Percentiles rank a stretch among this genome's conserved stretches.
Conservation (phyloP, 2,797 vertebrate genomes). For the Acanthurus lineatus region DNA sequence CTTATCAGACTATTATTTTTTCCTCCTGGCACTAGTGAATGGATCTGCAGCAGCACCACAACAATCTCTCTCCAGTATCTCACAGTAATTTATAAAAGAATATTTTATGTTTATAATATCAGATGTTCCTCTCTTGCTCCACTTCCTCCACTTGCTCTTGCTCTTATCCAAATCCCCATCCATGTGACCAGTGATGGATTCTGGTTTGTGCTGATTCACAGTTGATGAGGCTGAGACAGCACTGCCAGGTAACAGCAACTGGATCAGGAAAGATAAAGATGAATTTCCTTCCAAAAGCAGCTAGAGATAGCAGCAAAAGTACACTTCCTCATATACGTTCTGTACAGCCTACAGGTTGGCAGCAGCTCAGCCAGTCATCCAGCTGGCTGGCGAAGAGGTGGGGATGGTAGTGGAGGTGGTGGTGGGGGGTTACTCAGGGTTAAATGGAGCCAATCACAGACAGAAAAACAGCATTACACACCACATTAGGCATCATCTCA, state of each 20-base stretch:
- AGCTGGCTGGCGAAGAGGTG: slow-evolving; percentile 39
- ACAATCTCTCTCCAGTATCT: not conserved
- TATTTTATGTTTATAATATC: slow-evolving; percentile 4
- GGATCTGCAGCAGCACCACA: slow-evolving; percentile 13
- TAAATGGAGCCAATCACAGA: slow-evolving; percentile 82
- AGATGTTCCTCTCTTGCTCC: slow-evolving; percentile 6
- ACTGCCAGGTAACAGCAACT: slow-evolving; percentile 50
- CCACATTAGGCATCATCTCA: slow-evolving; percentile 81
- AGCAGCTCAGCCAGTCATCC: slow-evolving; percentile 56
- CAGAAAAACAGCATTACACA: slow-evolving; percentile 83
- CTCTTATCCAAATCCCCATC: slow-evolving; percentile 38
- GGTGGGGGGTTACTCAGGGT: slow-evolving; percentile 67
- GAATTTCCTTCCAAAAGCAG: slow-evolving; percentile 50
- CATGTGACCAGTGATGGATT: slow-evolving; percentile 28
- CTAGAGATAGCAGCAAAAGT: slow-evolving; percentile 43
- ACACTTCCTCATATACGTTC: slow-evolving; percentile 30
- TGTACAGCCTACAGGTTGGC: slow-evolving; percentile 30
- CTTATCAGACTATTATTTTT: slow-evolving; percentile 28
- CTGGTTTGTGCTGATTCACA: slow-evolving; percentile 63
- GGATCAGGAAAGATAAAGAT: slow-evolving; percentile 61
- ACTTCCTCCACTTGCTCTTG: slow-evolving; percentile 14
- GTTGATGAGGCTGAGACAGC: slow-evolving; percentile 66
- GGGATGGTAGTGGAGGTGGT: not conserved
- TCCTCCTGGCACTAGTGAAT: slow-evolving; percentile 28
- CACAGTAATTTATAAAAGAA: not conserved